These are phyloP conservation scores for Poeciliopsis turrubarensis DNA, from an alignment of 2,113 vertebrate genomes.

Conservation along the genomic window DNA sequence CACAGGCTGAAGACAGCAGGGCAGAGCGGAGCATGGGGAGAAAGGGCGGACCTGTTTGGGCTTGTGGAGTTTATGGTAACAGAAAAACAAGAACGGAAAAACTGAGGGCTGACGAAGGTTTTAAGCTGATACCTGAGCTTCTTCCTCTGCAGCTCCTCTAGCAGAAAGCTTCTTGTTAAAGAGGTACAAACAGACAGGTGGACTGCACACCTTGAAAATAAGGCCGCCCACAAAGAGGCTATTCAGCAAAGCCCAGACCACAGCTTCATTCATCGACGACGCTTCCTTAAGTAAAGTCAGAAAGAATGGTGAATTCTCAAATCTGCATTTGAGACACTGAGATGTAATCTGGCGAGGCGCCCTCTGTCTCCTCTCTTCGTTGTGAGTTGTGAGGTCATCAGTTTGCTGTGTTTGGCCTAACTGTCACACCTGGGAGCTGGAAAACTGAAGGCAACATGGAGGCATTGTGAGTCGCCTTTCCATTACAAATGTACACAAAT, in stretches of 20 bases:
- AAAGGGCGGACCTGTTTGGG: not conserved
- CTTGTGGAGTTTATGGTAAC: not conserved
- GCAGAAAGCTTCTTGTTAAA: conserved; percentile 17
- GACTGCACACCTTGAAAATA: conserved; percentile 3
- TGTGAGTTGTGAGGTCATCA: conserved; percentile 5
- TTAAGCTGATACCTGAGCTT: conserved; percentile 43
- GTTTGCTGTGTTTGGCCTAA: conserved; percentile 19
- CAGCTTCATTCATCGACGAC: conserved; percentile 23
- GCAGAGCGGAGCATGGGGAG: not conserved
- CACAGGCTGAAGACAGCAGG: not conserved
- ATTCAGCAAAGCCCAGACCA: conserved; percentile 6
- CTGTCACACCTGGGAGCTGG: conserved; percentile 19
- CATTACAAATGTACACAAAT: too few species aligned
- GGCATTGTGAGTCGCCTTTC: too few species aligned
- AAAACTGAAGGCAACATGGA: too few species aligned
- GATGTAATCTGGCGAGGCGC: not conserved
- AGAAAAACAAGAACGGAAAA: conserved; percentile 16
- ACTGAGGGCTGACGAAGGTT: conserved; percentile 7
- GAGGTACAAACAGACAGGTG: not conserved
- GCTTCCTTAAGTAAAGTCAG: conserved; percentile 5
- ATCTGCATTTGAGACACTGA: too few species aligned
- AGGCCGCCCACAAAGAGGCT: not conserved
- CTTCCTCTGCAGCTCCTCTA: conserved; percentile 6
- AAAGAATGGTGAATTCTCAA: too few species aligned
- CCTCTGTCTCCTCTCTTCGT: not conserved